Evolutionary conservation across 2,888 invertebrate species (phyloP).

Genomic region (Eugnorisma glareosa): DNA sequence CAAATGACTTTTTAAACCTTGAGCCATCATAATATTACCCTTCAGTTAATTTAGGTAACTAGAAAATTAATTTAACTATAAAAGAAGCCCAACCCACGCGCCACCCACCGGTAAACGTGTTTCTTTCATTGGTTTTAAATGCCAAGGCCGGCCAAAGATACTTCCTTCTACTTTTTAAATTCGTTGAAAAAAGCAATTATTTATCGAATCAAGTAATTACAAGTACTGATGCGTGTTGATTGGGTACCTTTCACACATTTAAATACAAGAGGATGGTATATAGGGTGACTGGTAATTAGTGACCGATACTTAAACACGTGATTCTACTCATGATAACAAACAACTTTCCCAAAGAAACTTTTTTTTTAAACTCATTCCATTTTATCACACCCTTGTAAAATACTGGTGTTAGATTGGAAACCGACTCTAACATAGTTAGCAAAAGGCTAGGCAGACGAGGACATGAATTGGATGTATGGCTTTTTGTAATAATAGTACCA

Average conservation of each 20-base stretch:
- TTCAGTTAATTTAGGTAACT: not conserved
- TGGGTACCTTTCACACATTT: not conserved
- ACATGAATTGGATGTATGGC: too few species aligned
- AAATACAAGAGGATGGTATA: not conserved
- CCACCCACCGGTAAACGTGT: slow-evolving; percentile 25
- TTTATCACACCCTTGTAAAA: too few species aligned
- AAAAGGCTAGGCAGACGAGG: too few species aligned
- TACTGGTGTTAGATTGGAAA: too few species aligned
- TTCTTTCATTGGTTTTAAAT: slow-evolving; percentile 29
- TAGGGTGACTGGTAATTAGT: too few species aligned
- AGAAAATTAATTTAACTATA: not conserved
- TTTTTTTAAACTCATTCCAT: too few species aligned
- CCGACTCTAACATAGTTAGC: too few species aligned
- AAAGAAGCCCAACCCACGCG: slow-evolving; percentile 6
- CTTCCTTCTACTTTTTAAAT: slow-evolving; percentile 17
- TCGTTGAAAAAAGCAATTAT: not conserved
- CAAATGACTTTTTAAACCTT: not conserved
- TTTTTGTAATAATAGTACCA: not conserved
- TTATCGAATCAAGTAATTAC: not conserved
- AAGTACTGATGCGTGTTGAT: slow-evolving; percentile 12
- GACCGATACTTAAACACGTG: too few species aligned
- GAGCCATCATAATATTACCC: not conserved
- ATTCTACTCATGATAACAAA: too few species aligned
- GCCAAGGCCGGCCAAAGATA: slow-evolving; percentile 39
- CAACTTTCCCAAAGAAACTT: too few species aligned